Evolutionary conservation across 2,113 vertebrate species (phyloP).

Genomic region (Psilopsiagon aymara): DNA sequence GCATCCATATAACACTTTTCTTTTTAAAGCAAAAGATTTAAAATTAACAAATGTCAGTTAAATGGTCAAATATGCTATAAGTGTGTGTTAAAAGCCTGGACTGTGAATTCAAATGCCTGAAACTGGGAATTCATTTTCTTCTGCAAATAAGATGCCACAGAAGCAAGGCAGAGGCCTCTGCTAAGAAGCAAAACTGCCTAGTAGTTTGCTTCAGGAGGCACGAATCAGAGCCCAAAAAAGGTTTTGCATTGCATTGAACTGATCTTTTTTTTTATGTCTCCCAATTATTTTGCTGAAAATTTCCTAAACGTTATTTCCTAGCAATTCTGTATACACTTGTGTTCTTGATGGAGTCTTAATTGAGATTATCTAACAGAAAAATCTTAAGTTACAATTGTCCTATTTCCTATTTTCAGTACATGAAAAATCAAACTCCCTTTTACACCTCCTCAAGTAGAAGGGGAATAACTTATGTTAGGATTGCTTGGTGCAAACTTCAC

Average conservation of each 20-base stretch:
- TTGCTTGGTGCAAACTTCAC: background rate
- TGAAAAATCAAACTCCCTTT: background rate
- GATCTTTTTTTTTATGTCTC: background rate
- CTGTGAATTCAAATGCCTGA: background rate
- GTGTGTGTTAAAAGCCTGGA: background rate
- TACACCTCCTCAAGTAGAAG: background rate
- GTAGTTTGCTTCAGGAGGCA: background rate
- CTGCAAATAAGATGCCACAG: background rate
- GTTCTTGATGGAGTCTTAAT: background rate
- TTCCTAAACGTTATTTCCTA: background rate
- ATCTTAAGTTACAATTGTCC: background rate
- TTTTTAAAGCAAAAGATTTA: background rate
- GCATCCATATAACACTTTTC: background rate
- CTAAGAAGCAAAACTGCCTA: background rate
- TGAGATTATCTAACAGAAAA: background rate
- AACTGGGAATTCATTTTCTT: background rate
- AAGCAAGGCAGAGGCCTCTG: background rate
- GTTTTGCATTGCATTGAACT: background rate
- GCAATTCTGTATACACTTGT: background rate
- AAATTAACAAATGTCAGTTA: background rate
- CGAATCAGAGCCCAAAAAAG: background rate
- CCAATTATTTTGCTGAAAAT: background rate
- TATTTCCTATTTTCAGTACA: background rate
- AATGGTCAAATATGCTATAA: background rate
- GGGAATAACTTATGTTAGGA: background rate